Evolutionary conservation across 2,888 invertebrate species (phyloP).

Genomic region (Amorpha juglandis): DNA sequence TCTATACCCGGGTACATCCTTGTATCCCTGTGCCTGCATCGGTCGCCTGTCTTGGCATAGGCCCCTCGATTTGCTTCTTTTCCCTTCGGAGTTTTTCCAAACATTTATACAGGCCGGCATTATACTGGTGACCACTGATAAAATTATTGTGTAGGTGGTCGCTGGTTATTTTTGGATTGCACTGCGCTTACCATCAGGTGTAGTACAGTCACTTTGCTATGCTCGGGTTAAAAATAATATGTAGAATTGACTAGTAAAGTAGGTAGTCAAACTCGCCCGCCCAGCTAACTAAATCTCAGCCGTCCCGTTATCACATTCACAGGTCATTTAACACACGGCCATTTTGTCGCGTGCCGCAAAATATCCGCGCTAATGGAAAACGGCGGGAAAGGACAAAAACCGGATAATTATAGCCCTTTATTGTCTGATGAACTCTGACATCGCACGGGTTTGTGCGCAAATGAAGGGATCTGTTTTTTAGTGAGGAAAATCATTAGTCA

Average conservation of each 20-base stretch:
- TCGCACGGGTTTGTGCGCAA: slow-evolving; percentile 10
- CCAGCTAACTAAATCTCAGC: slow-evolving; percentile 21
- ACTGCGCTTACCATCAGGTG: too few species aligned
- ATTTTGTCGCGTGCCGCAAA: slow-evolving; percentile 45
- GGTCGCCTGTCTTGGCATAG: too few species aligned
- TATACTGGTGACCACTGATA: too few species aligned
- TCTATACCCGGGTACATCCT: too few species aligned
- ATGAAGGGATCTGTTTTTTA: slow-evolving; percentile 19
- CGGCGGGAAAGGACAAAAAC: slow-evolving; percentile 44
- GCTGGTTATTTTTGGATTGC: too few species aligned
- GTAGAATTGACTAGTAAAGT: background rate
- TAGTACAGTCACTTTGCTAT: too few species aligned
- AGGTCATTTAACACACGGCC: slow-evolving; percentile 41
- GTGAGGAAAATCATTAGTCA: slow-evolving; percentile 24
- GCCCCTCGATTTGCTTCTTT: too few species aligned
- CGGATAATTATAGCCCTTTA: slow-evolving; percentile 33
- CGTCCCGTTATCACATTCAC: slow-evolving; percentile 39
- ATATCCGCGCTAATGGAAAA: slow-evolving; percentile 45
- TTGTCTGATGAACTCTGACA: slow-evolving; percentile 28
- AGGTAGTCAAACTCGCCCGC: slow-evolving; percentile 6
- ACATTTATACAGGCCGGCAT: too few species aligned
- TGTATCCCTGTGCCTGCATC: too few species aligned
- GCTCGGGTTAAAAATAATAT: background rate
- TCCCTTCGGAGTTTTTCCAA: too few species aligned
- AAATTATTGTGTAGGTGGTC: too few species aligned